A percentile compares a stretch with the other conserved stretches of the same genome.
Evolutionary conservation across 2,113 vertebrate genomes (phyloP).

Genomic region (Odocoileus hemionus): DNA sequence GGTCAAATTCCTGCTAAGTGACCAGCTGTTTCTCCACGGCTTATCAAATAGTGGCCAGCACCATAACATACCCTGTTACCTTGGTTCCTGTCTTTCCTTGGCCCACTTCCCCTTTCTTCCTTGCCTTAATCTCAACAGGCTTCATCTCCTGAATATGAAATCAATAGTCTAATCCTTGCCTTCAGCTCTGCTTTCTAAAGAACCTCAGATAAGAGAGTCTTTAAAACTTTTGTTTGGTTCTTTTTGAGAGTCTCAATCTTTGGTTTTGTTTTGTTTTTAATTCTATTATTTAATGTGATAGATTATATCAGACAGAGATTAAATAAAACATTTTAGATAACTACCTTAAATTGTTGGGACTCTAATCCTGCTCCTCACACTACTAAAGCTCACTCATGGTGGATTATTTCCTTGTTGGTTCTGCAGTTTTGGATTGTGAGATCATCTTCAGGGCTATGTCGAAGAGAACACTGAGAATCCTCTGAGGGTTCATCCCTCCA

Average conservation of each 20-base stretch:
- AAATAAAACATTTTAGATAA: not conserved
- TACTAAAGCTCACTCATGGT: not conserved
- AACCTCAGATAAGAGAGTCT: not conserved
- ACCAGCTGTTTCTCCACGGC: not conserved
- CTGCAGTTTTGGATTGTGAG: not conserved
- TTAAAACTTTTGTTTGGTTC: not conserved
- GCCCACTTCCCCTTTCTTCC: not conserved
- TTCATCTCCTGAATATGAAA: not conserved
- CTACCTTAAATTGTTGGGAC: not conserved
- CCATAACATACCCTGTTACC: fast-evolving
- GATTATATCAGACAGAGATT: not conserved
- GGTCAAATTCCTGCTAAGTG: not conserved
- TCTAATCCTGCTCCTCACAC: not conserved
- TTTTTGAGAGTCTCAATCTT: not conserved
- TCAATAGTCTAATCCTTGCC: not conserved
- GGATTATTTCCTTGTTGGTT: not conserved
- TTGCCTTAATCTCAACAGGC: not conserved
- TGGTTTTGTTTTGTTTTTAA: not conserved
- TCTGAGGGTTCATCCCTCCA: not conserved
- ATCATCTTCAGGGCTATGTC: not conserved
- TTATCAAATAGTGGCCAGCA: not conserved
- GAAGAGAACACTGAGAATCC: not conserved
- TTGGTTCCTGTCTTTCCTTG: not conserved
- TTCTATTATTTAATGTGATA: not conserved
- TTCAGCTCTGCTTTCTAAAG: not conserved